Percentiles rank a stretch among this genome's conserved stretches.
Conservation (phyloP, 2,797 vertebrate genomes). For the Acrossocheilus wenchowensis region DNA sequence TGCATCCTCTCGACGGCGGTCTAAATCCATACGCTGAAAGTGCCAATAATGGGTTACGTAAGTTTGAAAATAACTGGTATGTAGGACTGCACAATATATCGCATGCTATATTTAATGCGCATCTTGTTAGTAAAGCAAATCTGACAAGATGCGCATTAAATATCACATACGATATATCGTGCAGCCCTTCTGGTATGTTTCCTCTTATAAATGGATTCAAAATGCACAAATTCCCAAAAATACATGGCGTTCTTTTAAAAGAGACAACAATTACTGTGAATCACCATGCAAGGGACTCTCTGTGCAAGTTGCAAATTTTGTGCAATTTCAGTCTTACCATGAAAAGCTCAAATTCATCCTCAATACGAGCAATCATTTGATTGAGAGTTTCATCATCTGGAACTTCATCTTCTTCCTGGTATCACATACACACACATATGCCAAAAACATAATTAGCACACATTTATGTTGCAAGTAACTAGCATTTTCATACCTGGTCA, state of each 20-base stretch:
- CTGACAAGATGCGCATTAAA: too few relatives aligned
- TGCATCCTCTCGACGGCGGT: slow-evolving; percentile 93
- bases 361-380: slow-evolving; percentile 97
- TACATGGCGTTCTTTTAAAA: not conserved
- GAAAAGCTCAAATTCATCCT: slow-evolving; percentile 97
- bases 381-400: slow-evolving; percentile 98
- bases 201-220: not conserved
- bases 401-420: slow-evolving; percentile 97
- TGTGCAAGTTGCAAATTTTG: not conserved
- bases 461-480: not conserved
- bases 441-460: not conserved
- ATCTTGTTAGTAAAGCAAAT: too few relatives aligned
- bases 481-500: not conserved
- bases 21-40: slow-evolving; percentile 94
- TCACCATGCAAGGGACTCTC: not conserved
- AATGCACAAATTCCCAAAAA: not conserved
- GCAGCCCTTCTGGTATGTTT: not conserved
- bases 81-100: not conserved
- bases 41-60: not conserved
- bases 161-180: too few relatives aligned
- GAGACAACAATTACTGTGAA: slow-evolving; percentile 7
- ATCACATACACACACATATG: slow-evolving; percentile 21
- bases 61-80: not conserved
- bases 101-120: too few relatives aligned
- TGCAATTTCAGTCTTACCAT: slow-evolving; percentile 83